These are phyloP conservation scores for Scartelaos histophorus DNA, from an alignment of 2,113 vertebrate genomes.

Conservation along the genomic window DNA sequence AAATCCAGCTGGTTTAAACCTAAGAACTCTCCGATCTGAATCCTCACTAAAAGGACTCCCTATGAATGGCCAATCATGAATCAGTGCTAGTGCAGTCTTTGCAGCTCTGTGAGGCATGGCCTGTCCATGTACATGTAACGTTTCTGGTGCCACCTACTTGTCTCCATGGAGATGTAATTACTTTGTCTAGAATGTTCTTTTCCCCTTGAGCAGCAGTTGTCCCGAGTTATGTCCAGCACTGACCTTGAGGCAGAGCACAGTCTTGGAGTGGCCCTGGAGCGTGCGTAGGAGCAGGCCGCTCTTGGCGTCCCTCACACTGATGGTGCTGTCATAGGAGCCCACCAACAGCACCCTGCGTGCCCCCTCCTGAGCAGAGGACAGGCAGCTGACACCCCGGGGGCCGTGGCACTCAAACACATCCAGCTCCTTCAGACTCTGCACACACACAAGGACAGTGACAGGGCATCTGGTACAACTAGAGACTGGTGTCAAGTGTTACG, in stretches of 20 bases:
- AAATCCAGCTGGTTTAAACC: too few relatives aligned
- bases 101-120: too few relatives aligned
- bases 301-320: slow-evolving; percentile 90
- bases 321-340: slow-evolving; percentile 96
- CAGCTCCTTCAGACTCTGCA: slow-evolving; percentile 84
- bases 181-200: too few relatives aligned
- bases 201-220: too few relatives aligned
- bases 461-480: neutral
- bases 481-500: neutral
- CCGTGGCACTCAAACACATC: slow-evolving; percentile 93
- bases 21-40: too few relatives aligned
- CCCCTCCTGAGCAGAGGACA: slow-evolving; percentile 92
- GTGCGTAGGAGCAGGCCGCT: slow-evolving; percentile 90
- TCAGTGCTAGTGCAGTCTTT: too few relatives aligned
- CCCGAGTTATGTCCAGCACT: too few relatives aligned
- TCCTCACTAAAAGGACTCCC: too few relatives aligned
- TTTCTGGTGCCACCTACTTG: too few relatives aligned
- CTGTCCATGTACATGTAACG: too few relatives aligned
- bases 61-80: too few relatives aligned
- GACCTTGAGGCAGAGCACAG: slow-evolving; percentile 95
- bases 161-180: too few relatives aligned
- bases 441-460: neutral
- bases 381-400: slow-evolving; percentile 91
- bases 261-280: slow-evolving; percentile 92
- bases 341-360: slow-evolving; percentile 88